These are phyloP conservation scores for Tetanocera ferruginea DNA, from an alignment of 2,888 invertebrate species.

Conservation along the genomic window DNA sequence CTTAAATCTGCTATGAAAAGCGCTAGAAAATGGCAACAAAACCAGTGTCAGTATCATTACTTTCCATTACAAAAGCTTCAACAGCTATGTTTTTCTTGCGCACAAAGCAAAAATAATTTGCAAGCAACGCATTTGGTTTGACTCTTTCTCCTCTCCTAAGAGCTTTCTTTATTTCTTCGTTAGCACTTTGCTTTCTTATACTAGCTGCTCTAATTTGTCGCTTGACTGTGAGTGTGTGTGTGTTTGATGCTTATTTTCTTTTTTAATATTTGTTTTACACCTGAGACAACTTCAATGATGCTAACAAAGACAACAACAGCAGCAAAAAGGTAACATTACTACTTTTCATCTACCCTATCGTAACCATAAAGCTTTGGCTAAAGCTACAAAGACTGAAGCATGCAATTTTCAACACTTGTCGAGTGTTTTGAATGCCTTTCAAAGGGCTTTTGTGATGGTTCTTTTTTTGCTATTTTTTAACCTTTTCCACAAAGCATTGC, in stretches of 20 bases:
- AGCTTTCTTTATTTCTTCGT: background rate
- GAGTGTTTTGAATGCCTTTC: slow-evolving; percentile 20
- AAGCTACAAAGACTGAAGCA: background rate
- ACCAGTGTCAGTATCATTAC: background rate
- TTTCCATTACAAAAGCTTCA: background rate
- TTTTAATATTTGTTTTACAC: background rate
- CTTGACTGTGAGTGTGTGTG: too few relatives aligned
- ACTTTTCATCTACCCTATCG: background rate
- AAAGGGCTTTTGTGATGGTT: background rate
- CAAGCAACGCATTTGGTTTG: background rate
- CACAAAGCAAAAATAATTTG: background rate
- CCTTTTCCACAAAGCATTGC: background rate
- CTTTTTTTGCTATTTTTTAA: background rate
- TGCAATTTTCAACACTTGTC: slow-evolving; percentile 8
- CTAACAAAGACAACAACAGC: background rate
- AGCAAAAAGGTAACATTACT: background rate
- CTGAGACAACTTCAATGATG: background rate
- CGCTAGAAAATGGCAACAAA: background rate
- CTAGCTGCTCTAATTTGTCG: background rate
- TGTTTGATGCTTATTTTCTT: too few relatives aligned
- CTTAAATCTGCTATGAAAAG: too few relatives aligned
- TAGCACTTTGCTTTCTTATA: background rate
- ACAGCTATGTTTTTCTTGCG: background rate
- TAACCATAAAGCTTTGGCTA: background rate
- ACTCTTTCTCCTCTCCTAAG: background rate